Conservation (phyloP, 2,797 vertebrate species). For the Anisognathus igniventris region DNA sequence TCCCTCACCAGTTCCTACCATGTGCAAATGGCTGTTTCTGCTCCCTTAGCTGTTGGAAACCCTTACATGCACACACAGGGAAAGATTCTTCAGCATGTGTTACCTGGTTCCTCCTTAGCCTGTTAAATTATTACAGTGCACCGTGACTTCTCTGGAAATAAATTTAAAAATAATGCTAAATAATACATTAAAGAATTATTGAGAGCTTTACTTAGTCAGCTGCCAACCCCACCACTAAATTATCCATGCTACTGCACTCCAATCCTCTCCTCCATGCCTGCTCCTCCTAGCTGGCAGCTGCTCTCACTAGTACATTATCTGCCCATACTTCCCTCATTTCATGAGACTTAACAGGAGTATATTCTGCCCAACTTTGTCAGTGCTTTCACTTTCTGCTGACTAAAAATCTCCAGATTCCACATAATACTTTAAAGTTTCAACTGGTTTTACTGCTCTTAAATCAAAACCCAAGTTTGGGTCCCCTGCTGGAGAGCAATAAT, state of each 20-base stretch:
- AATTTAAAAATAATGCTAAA: not conserved
- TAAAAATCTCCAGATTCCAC: conserved; percentile 42
- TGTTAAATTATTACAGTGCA: not conserved
- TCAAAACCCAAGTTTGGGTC: conserved; percentile 14
- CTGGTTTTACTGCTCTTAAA: conserved; percentile 38
- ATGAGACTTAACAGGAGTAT: not conserved
- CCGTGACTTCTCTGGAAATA: not conserved
- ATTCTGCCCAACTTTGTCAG: not conserved
- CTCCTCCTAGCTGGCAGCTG: not conserved
- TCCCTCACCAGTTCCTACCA: not conserved
- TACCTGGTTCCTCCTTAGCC: not conserved
- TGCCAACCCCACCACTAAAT: not conserved
- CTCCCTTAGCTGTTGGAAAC: not conserved
- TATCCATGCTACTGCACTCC: not conserved
- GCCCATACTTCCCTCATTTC: not conserved
- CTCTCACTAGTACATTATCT: not conserved
- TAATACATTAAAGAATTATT: not conserved
- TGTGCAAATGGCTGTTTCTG: not conserved
- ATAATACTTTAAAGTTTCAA: conserved; percentile 3
- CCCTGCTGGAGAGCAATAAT: conserved; percentile 33
- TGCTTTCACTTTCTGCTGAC: conserved; percentile 40
- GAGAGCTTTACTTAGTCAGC: not conserved
- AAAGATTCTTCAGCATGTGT: not conserved
- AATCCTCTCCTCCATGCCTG: not conserved
- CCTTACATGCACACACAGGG: not conserved